Evolutionary conservation across 2,113 vertebrate genomes (phyloP), one percentile per base, ranked within the genome.

Genomic region (Trematocara stigmaticum): DNA sequence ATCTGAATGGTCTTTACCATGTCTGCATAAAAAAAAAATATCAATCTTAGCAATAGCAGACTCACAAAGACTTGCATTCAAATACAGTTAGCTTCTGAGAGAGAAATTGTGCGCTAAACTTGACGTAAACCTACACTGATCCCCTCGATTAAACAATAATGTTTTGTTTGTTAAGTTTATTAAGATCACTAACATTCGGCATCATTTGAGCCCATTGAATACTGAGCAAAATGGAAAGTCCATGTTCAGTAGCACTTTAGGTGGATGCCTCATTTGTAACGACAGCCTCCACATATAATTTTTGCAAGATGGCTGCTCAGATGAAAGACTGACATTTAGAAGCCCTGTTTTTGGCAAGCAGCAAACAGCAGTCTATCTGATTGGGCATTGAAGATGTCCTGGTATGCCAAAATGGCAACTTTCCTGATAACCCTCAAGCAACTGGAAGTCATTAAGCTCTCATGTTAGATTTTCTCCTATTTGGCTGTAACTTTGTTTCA

Each of bases 381-480:
- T 90, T 81, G 84, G 57, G 34, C 47, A 35, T 2, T 59, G 78
- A 81, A 66, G 87, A 88, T 84, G 85, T 88, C 87, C 79, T 82
- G 83, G 57, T 78, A 81, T 84, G 91, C 78, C 84, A 88, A 89
- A 85, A 84, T 83, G 61, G 55, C 40, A 15, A 47, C 9, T 1
- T 47, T 81, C 31, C 89, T 89, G 88, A 90, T 94, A 88, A 93
- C 64, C n/a, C 71, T 56, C 35, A 57, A 78, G 82, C 90, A 87
- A 87, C 81, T 93, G 92, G 88, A 90, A 92, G 76, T 81, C 61
- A 93, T 94, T 90, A 91, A 51, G 4, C 38, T 53, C 79, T 81
- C 78, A 45, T 89, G 79, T 90, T 81, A 49, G 42, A 78, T 64
- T 84, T 40, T 35, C 49, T 87, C 49, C 71, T 87, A 82, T 89